A percentile compares a stretch with the other conserved stretches of the same genome.
Conservation (phyloP, 1,140 invertebrate genomes). For the Leptopilina clavipes region DNA sequence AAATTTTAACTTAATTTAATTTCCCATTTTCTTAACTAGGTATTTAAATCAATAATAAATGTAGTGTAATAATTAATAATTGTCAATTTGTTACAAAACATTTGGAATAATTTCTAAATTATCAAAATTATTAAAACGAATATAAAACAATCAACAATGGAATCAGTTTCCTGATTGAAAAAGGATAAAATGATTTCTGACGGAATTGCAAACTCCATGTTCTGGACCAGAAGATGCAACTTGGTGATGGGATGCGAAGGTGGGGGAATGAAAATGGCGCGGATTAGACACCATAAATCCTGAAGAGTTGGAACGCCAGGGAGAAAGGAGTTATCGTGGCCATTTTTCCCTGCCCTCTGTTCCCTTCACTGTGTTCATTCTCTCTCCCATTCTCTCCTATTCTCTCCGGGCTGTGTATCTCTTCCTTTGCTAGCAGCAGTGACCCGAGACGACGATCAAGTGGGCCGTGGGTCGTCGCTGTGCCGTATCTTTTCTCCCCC, state of each 20-base stretch:
- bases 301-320: slow-evolving; percentile 39
- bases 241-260: slow-evolving; percentile 30
- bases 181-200: neutral
- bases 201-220: neutral
- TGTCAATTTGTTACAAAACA: no score
- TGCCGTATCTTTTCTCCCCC: slow-evolving; percentile 65
- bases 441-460: slow-evolving; percentile 66
- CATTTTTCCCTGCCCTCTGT: slow-evolving; percentile 59
- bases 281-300: slow-evolving; percentile 65
- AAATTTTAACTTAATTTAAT: no score
- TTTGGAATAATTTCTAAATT: no score
- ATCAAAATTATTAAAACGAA: no score
- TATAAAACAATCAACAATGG: no score
- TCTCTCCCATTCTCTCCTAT: slow-evolving; percentile 33
- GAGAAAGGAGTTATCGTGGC: slow-evolving; percentile 64
- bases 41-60: no score
- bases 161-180: neutral
- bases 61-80: no score
- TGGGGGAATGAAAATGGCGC: slow-evolving; percentile 54
- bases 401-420: slow-evolving; percentile 31
- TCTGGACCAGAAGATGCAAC: neutral
- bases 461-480: slow-evolving; percentile 67
- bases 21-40: no score
- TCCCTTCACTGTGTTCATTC: slow-evolving; percentile 46
- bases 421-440: slow-evolving; percentile 53